Conservation (phyloP, 2,888 invertebrate species). For the Sialis lutaria region DNA sequence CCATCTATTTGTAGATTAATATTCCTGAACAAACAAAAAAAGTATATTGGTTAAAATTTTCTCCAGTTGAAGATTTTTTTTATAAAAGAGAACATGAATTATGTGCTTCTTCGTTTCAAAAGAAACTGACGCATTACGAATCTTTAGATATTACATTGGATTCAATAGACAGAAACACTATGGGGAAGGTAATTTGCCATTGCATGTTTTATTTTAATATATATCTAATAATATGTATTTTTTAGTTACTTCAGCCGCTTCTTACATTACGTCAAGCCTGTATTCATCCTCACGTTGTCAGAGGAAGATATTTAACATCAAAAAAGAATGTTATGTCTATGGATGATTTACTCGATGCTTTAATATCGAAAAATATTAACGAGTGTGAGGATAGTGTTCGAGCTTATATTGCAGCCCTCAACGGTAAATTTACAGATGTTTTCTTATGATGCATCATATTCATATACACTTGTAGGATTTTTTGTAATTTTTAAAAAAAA, state of each 20-base stretch:
- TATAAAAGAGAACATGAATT: constrained; percentile 42
- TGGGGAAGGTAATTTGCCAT: constrained; percentile 21
- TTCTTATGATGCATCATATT: too few relatives aligned
- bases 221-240: neutral
- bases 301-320: constrained; percentile 32
- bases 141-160: constrained; percentile 27
- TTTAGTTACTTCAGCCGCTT: constrained; percentile 28
- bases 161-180: constrained; percentile 25
- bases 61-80: constrained; percentile 56
- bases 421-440: constrained; percentile 27
- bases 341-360: constrained; percentile 43
- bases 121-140: constrained; percentile 25
- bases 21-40: constrained; percentile 43
- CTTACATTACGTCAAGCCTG: constrained; percentile 51
- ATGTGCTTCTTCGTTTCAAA: constrained; percentile 29
- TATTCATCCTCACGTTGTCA: constrained; percentile 45
- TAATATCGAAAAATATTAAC: constrained; percentile 38
- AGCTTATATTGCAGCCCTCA: constrained; percentile 40
- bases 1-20: constrained; percentile 25
- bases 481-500: too few relatives aligned
- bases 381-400: constrained; percentile 48
- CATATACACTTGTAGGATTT: too few relatives aligned
- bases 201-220: too few relatives aligned
- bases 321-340: constrained; percentile 38
- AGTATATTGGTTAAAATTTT: constrained; percentile 41